These are phyloP conservation scores for Agapornis canus DNA, from an alignment of 2,797 vertebrate genomes.

Conservation along the genomic window DNA sequence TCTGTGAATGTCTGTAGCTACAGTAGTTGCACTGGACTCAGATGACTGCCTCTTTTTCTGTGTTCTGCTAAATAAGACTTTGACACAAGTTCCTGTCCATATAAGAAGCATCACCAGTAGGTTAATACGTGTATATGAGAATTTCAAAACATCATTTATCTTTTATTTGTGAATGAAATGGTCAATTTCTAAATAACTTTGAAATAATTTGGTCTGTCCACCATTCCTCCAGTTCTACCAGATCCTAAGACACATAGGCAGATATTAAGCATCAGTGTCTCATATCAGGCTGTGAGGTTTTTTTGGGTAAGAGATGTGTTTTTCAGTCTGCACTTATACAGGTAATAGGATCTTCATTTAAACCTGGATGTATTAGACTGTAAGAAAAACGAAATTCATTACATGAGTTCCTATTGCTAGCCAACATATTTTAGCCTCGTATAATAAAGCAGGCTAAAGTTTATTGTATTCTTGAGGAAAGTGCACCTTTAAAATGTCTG, in stretches of 20 bases:
- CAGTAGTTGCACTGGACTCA: neutral
- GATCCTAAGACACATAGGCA: neutral
- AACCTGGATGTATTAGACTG: neutral
- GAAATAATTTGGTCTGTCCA: neutral
- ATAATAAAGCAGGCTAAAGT: neutral
- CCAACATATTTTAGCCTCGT: neutral
- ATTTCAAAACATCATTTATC: neutral
- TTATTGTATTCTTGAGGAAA: neutral
- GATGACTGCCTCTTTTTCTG: neutral
- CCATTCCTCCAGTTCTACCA: neutral
- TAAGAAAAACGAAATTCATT: neutral
- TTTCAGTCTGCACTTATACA: neutral
- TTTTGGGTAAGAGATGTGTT: neutral
- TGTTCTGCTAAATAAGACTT: neutral
- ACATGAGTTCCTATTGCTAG: rapidly evolving
- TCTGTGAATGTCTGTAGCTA: neutral
- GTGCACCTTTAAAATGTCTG: neutral
- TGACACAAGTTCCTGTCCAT: neutral
- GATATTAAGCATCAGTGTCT: neutral
- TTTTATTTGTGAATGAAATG: neutral
- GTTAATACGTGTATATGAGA: neutral
- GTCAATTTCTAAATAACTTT: neutral
- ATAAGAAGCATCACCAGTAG: neutral
- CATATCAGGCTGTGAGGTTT: neutral
- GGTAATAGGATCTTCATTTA: neutral